A percentile compares a stretch with the other conserved stretches of the same genome.
These are phyloP conservation scores for Piscicola geometra DNA, from an alignment of 2,888 invertebrate genomes.

Conservation along the genomic window DNA sequence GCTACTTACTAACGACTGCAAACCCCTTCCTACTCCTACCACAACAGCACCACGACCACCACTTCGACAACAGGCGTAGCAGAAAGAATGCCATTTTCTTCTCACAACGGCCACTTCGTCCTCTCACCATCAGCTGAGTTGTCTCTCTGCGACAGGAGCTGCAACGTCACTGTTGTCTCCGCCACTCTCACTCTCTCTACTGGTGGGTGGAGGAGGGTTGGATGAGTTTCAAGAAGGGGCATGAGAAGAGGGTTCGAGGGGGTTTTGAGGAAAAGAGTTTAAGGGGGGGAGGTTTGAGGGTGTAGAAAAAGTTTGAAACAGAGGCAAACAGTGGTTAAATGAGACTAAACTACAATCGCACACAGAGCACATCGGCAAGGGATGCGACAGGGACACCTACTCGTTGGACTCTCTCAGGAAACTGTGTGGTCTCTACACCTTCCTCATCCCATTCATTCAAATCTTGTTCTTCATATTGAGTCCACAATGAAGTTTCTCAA, in stretches of 20 bases:
- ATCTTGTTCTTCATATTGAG: no score
- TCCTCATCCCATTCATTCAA: no score
- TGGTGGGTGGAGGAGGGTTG: neutral
- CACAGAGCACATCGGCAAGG: constrained; percentile 79
- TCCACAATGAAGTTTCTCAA: no score
- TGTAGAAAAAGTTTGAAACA: neutral
- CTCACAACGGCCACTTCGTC: constrained; percentile 60
- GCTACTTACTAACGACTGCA: neutral
- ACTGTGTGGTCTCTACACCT: constrained; percentile 64
- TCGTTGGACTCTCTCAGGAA: constrained; percentile 77
- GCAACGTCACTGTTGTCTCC: constrained; percentile 56
- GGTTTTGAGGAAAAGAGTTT: neutral
- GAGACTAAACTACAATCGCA: neutral
- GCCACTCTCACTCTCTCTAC: constrained; percentile 66
- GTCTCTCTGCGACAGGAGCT: constrained; percentile 55
- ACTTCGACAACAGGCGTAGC: constrained; percentile 24
- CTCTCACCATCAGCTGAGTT: constrained; percentile 71
- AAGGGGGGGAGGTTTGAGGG: neutral
- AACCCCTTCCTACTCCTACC: neutral
- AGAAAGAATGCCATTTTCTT: constrained; percentile 34
- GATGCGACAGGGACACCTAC: constrained; percentile 91
- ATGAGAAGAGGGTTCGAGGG: neutral
- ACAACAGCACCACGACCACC: neutral
- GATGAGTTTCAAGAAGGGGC: neutral
- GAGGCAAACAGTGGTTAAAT: no score